Evolutionary conservation across 1,140 invertebrate genomes (phyloP), one percentile per base, ranked within the genome.

Genomic region (Dinoponera quadriceps): DNA sequence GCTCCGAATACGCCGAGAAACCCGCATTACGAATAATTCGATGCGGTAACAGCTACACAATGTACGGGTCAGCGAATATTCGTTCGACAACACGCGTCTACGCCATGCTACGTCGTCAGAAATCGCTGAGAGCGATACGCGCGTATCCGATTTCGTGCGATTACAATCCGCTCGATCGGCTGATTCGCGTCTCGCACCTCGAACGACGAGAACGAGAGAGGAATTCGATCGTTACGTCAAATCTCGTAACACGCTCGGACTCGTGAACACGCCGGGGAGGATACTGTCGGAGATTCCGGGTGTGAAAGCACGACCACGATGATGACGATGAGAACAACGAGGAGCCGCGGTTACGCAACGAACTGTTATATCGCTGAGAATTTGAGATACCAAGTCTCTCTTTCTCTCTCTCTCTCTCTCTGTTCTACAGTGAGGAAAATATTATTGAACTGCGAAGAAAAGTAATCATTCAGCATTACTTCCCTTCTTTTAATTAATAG

Each of bases 291-390:
- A 71, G 81, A 84, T 88, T 71, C 74, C 62, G 74, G 82, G 80
- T 83, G 71, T 44, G 33, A 78, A 27, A 60, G 73, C 77, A 77
- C 9, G 44, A 4, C 2, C 74, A 72, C 78, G 84, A 66, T 51
- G 55, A 65, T 29, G 57, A 16, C 14, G 44, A 60, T 27, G 55
- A 86, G 71, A 55, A 82, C 33, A 18, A 84, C 48, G 22, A 59
- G 57, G 63, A 54, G 55, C 68, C 16, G 69, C 20, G 27, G 16
- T 88, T 88, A 85, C 78, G 83, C 73, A 88, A 88, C 60, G 44
- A 85, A 82, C 87, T 73, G 77, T 49, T 75, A 85, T 82, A 71
- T 20, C 22, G 14, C 3, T 18, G 48, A 20, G 44, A 16, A 72
- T 27, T 13, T 38, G 48, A 29, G 62, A 57, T 55, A 49, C 71